Evolutionary conservation across 2,797 vertebrate species (phyloP), one percentile per base, ranked within the genome.

Genomic region (Gambusia yucatana): DNA sequence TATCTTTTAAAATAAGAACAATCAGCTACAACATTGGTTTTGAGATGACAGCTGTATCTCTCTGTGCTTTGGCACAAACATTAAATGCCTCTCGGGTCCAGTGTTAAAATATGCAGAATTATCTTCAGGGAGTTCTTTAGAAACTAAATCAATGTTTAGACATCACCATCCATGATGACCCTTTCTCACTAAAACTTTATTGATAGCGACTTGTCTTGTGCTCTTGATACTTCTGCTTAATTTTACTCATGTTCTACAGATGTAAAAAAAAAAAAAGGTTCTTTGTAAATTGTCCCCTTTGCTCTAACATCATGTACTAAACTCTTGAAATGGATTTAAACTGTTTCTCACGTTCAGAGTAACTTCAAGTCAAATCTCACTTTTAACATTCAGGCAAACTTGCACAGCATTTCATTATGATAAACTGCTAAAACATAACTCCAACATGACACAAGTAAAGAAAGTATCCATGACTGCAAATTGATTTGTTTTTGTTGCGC

Each of bases 91-190:
- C 61, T 77, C 74, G 57, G 33, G 77, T 73, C 36, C 73, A 73
- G 59, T 55, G 83, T 73, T 83, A 81, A 86, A 63, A n/a, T 11
- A 55, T 79, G 78, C 22, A 50, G 41, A 82, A 65, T 36, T 20
- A 22, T 39, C 30, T 13, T 65, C 48, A 65, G 48, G 83, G 87
- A 90, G 79, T 33, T 33, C 33, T 33, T 33, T 33, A 33, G 33
- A 33, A 33, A 33, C 33, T 33, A 33, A 33, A 33, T 33, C 33
- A 33, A 33, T 33, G 33, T 33, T 33, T 33, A 33, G 33, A 33
- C 55, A 59, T 30, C 28, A 30, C 50, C 50, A 10, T 30, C 28
- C 57, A 28, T 28, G 28, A 30, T 14, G 57, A 16, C 28, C 28
- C 57, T 30, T 59, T 5, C 59, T 33, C 59, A 33, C 59, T 63